Evolutionary conservation across 2,797 vertebrate species (phyloP).

Genomic region (Ceyx erithaca): DNA sequence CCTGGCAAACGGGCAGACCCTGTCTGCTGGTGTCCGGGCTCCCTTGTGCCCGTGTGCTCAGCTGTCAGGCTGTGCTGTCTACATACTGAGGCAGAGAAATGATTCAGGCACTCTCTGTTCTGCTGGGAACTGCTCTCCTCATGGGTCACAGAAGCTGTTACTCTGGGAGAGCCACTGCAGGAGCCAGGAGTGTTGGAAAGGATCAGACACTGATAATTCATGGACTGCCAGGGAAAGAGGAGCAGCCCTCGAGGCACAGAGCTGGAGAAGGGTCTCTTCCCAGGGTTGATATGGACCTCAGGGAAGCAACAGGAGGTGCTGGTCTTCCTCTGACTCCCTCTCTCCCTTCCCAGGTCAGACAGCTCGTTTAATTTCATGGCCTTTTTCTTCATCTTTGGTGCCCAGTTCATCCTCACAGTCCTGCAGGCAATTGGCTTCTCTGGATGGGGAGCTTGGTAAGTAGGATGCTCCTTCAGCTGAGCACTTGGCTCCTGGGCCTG

Average conservation of each 20-base stretch:
- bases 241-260: neutral
- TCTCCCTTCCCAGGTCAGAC: constrained; percentile 85
- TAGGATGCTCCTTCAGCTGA: neutral
- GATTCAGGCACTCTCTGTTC: neutral
- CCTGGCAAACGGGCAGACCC: neutral
- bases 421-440: constrained; percentile 89
- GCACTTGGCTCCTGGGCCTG: fast-evolving
- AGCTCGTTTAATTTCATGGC: constrained; percentile 98
- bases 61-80: neutral
- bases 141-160: neutral
- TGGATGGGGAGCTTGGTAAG: constrained; percentile 94
- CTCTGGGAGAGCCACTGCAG: neutral
- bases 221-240: neutral
- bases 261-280: neutral
- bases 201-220: neutral
- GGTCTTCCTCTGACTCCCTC: neutral
- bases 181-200: neutral
- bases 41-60: neutral
- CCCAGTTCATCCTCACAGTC: constrained; percentile 86
- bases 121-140: neutral
- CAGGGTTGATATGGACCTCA: too few species aligned
- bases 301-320: neutral
- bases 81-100: neutral
- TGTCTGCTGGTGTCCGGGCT: neutral
- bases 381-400: constrained; percentile 96